A percentile compares a stretch with the other conserved stretches of the same genome.
These are phyloP conservation scores for Hirtodrosophila confusa DNA, from an alignment of 2,888 invertebrate genomes.

Conservation along the genomic window DNA sequence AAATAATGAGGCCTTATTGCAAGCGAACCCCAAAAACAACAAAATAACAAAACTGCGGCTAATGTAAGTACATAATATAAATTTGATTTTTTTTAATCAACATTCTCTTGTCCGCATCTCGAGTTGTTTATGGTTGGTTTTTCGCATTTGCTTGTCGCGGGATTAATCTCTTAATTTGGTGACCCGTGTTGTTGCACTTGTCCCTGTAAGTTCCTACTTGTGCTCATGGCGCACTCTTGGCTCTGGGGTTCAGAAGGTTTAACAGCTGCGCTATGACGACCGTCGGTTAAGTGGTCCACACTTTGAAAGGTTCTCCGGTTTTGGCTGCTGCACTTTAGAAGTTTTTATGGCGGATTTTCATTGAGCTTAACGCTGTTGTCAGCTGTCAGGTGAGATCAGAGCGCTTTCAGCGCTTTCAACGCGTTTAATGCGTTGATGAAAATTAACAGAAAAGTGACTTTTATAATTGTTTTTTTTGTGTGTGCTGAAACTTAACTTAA, in stretches of 20 bases:
- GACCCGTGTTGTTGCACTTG: conserved; percentile 48
- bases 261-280: conserved; percentile 12
- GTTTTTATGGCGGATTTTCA: conserved; percentile 28
- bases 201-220: conserved; percentile 8
- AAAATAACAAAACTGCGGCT: conserved; percentile 6
- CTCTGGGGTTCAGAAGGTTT: conserved; percentile 31
- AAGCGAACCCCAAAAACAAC: conserved; percentile 23
- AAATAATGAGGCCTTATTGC: conserved; percentile 50
- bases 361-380: conserved; percentile 20
- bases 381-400: conserved; percentile 20
- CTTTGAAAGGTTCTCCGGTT: conserved; percentile 10
- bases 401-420: conserved; percentile 1
- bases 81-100: conserved; percentile 27
- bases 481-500: no score
- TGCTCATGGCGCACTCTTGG: no score
- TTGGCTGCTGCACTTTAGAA: conserved; percentile 35
- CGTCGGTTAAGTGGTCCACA: conserved; percentile 14
- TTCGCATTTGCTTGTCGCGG: conserved; percentile 54
- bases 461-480: neutral
- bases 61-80: conserved; percentile 26
- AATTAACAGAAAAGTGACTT: conserved; percentile 10
- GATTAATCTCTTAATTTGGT: conserved; percentile 60
- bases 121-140: conserved; percentile 56
- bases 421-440: conserved; percentile 1
- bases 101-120: conserved; percentile 29